phyloP scores from a whole-genome alignment of 2,797 vertebrate species.

The Pangasius macronema region DNA sequence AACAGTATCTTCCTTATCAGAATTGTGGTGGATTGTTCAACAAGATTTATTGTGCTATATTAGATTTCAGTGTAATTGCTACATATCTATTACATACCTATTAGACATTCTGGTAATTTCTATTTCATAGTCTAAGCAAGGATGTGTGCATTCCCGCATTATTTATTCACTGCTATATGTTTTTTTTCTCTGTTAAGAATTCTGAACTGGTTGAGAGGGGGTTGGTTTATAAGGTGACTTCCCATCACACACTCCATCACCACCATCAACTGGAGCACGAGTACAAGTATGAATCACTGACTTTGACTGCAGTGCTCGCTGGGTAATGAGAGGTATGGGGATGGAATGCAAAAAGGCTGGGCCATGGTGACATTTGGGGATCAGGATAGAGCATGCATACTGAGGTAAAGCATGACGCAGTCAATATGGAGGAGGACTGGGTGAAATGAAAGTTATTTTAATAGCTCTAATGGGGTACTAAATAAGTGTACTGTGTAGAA shows the following conservation, averaged over 20 bases:
- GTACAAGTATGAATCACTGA: background rate
- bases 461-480: background rate
- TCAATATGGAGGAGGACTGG: background rate
- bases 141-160: background rate
- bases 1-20: background rate
- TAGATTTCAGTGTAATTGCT: background rate
- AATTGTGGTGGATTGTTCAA: background rate
- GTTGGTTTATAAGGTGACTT: background rate
- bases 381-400: background rate
- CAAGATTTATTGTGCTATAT: background rate
- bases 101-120: background rate
- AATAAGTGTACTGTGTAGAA: background rate
- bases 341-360: background rate
- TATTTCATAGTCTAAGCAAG: background rate
- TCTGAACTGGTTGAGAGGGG: background rate
- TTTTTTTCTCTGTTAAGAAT: background rate
- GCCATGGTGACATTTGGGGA: slow-evolving; percentile 10
- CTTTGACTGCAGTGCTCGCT: background rate
- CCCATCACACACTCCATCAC: background rate
- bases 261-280: slow-evolving; percentile 1
- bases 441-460: background rate
- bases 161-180: background rate
- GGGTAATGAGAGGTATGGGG: slow-evolving; percentile 15
- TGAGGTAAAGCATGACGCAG: background rate
- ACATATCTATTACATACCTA: background rate